Conservation (phyloP, 2,888 invertebrate genomes). For the Neoscelio sp. region DNA sequence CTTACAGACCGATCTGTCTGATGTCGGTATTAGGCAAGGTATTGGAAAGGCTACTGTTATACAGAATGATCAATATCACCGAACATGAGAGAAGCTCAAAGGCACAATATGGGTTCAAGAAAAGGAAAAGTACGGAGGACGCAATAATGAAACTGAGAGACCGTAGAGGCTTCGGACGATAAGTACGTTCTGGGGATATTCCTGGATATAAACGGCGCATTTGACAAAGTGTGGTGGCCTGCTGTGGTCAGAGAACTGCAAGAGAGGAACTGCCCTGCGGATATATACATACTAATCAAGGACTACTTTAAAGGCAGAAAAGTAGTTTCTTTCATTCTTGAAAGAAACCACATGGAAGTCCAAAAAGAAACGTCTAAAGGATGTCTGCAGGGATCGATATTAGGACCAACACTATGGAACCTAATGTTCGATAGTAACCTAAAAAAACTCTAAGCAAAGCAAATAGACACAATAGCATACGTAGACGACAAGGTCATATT, state of each 20-base stretch:
- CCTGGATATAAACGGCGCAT: slow-evolving; percentile 37
- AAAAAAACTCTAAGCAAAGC: neutral
- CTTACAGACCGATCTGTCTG: slow-evolving; percentile 59
- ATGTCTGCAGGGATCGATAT: slow-evolving; percentile 30
- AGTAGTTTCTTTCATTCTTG: neutral
- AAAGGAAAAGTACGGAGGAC: slow-evolving; percentile 24
- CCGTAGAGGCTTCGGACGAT: neutral
- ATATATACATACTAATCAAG: neutral
- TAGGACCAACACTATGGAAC: slow-evolving; percentile 53
- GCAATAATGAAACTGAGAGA: slow-evolving; percentile 7
- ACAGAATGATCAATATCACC: neutral
- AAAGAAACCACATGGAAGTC: neutral
- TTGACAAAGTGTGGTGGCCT: slow-evolving; percentile 46
- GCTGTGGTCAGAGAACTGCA: slow-evolving; percentile 10
- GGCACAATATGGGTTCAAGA: slow-evolving; percentile 15
- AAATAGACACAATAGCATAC: slow-evolving; percentile 17
- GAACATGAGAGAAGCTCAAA: slow-evolving; percentile 2
- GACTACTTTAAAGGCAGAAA: slow-evolving; percentile 33
- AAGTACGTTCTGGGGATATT: slow-evolving; percentile 32
- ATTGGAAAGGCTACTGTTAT: slow-evolving; percentile 37
- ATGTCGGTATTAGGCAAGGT: slow-evolving; percentile 46
- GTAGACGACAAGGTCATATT: slow-evolving; percentile 39
- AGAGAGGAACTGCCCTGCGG: slow-evolving; percentile 22
- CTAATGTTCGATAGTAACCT: slow-evolving; percentile 46
- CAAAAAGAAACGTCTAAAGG: slow-evolving; percentile 5